Evolutionary conservation across 2,113 vertebrate species (phyloP).

Genomic region (Reinhardtius hippoglossoides): DNA sequence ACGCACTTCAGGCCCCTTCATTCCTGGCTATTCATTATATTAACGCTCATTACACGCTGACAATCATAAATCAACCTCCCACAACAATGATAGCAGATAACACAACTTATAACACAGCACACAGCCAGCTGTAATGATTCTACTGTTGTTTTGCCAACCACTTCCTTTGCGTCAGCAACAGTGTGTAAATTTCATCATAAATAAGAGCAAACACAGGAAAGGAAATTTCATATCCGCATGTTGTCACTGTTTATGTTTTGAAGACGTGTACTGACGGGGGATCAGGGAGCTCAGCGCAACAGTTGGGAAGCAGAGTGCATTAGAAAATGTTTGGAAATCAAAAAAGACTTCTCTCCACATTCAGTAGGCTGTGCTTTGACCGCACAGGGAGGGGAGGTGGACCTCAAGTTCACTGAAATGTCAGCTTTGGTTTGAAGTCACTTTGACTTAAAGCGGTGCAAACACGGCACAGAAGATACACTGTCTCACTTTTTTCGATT

Average conservation of each 20-base stretch:
- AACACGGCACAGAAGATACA: conserved; percentile 57
- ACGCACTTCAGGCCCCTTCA: conserved; percentile 75
- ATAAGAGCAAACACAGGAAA: conserved; percentile 69
- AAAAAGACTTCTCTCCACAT: conserved; percentile 53
- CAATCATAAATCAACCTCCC: conserved; percentile 74
- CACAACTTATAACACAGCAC: conserved; percentile 57
- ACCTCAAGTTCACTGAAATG: conserved; percentile 71
- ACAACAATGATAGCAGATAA: conserved; percentile 75
- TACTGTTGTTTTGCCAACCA: conserved; percentile 25
- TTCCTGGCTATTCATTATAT: conserved; percentile 75
- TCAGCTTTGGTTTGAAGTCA: conserved; percentile 68
- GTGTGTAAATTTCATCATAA: conserved; percentile 76
- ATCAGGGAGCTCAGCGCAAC: conserved; percentile 25
- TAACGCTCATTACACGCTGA: conserved; percentile 68
- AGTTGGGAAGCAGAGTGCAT: conserved; percentile 29
- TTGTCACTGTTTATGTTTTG: conserved; percentile 73
- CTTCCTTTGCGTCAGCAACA: conserved; percentile 76
- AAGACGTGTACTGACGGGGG: conserved; percentile 12
- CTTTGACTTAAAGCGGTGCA: conserved; percentile 48
- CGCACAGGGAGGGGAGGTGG: conserved; percentile 53
- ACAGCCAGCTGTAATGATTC: conserved; percentile 67
- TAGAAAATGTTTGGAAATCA: conserved; percentile 58
- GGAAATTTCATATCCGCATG: conserved; percentile 80
- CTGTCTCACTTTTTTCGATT: conserved; percentile 25
- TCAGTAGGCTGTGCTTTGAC: conserved; percentile 52